Evolutionary conservation across 1,140 invertebrate genomes (phyloP), one percentile per base, ranked within the genome.

Genomic region (Physella acuta): DNA sequence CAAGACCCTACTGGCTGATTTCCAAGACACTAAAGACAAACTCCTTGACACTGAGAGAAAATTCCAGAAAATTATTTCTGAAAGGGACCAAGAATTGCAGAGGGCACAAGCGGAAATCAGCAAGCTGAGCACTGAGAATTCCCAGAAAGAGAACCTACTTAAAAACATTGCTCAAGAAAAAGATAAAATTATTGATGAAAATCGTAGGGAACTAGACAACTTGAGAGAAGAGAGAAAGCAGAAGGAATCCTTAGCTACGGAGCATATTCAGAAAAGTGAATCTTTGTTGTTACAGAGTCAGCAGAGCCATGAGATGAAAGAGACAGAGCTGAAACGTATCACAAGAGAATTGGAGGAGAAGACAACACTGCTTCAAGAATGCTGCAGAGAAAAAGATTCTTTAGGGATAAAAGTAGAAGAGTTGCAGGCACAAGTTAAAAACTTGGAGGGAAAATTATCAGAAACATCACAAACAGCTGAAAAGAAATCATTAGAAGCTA

Each of bases 221-320:
- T 26, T 75, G 17, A 14, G 39, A 49, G 71, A 74, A 63, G 72
- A 74, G 63, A 62, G 62, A 17, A 17, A 5, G 1, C 60, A 69
- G 26, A 70, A 67, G 52, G 67, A 70, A 17, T 5, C 31, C 17
- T n/a, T 70, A 24, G 11, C 70, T 24, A 33, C 61, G 61, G 66
- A 68, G 28, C 34, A 59, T 24, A 56, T 56, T 16, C 52, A 66
- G 28, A 66, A 66, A n/a, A 66, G 64, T 66, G 64, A 55, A 37
- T 14, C 26, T 37, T 37, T 66, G 33, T 14, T 68, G 37, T 33
- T 28, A 33, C n/a, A 65, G 51, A 52, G 53, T 56, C 33, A 65
- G 31, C 49, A 34, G 30, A 52, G 65, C n/a, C 61, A 69, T 11
- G 24, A 69, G 17, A 24, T 30, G 24, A 39, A 52, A 14, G 39